Percentiles rank a stretch among this genome's conserved stretches.
phyloP scores from a whole-genome alignment of 1,140 invertebrate species.

The Habropoda laboriosa region DNA sequence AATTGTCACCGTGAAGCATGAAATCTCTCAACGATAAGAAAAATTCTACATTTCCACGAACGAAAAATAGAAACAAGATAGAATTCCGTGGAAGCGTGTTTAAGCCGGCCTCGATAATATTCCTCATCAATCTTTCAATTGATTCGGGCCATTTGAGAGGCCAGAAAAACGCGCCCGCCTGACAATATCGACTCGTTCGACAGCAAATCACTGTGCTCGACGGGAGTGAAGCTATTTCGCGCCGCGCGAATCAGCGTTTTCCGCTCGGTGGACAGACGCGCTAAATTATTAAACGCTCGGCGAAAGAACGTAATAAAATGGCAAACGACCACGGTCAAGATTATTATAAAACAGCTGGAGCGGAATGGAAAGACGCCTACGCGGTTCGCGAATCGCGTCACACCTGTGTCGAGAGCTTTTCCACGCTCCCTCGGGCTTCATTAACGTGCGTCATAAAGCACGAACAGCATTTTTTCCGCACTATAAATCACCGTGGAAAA shows the following conservation, averaged over 20 bases:
- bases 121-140: no score
- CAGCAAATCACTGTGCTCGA: background rate
- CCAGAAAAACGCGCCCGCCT: no score
- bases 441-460: conserved; percentile 38
- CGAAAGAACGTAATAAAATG: conserved; percentile 1
- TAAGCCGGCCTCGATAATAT: no score
- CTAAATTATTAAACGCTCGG: background rate
- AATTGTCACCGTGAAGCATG: no score
- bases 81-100: no score
- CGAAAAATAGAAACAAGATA: no score
- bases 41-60: no score
- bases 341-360: conserved; percentile 3
- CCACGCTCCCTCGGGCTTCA: conserved; percentile 6
- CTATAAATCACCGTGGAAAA: conserved; percentile 6
- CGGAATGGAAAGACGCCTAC: conserved; percentile 1
- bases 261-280: background rate
- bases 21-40: no score
- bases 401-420: background rate
- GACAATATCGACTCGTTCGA: no score
- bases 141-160: no score
- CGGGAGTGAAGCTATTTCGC: background rate
- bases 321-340: conserved; percentile 17
- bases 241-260: background rate
- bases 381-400: background rate
- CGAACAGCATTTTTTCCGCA: background rate